Evolutionary conservation across 2,888 invertebrate species (phyloP).

Genomic region (Drosophila borealis): DNA sequence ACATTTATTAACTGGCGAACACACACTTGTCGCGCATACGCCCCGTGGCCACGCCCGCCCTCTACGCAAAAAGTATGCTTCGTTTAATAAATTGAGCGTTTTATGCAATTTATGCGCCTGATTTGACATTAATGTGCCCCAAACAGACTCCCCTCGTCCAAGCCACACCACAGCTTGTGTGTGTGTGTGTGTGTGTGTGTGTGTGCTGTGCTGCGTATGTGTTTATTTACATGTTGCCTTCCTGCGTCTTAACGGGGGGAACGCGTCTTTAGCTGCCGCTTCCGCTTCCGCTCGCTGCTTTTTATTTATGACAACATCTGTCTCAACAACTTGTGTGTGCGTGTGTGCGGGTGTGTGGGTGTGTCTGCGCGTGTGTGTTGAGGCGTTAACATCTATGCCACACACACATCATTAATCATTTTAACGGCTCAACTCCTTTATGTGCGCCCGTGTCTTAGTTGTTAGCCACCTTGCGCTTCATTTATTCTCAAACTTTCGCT

Average conservation of each 20-base stretch:
- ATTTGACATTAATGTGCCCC: constrained; percentile 83
- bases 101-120: constrained; percentile 82
- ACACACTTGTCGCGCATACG: constrained; percentile 72
- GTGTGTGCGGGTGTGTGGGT: constrained; percentile 12
- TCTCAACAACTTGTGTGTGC: constrained; percentile 57
- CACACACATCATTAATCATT: constrained; percentile 84
- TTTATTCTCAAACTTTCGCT: constrained; percentile 41
- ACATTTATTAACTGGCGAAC: constrained; percentile 70
- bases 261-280: constrained; percentile 37
- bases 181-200: constrained; percentile 12
- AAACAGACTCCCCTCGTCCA: constrained; percentile 60
- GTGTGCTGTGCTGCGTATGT: constrained; percentile 26
- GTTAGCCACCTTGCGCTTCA: constrained; percentile 33
- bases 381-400: constrained; percentile 72
- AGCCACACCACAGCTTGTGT: constrained; percentile 36
- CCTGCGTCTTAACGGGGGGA: constrained; percentile 17
- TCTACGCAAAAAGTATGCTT: constrained; percentile 48
- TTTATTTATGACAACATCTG: constrained; percentile 81
- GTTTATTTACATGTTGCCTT: constrained; percentile 71
- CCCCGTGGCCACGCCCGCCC: constrained; percentile 31
- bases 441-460: constrained; percentile 14
- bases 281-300: constrained; percentile 56
- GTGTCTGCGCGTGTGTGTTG: constrained; percentile 50
- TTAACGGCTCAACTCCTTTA: constrained; percentile 71
- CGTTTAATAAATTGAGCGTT: constrained; percentile 82